Base-by-base conservation (phyloP, 2,797 vertebrate genomes). In the Aulostomus chinensis region DNA sequence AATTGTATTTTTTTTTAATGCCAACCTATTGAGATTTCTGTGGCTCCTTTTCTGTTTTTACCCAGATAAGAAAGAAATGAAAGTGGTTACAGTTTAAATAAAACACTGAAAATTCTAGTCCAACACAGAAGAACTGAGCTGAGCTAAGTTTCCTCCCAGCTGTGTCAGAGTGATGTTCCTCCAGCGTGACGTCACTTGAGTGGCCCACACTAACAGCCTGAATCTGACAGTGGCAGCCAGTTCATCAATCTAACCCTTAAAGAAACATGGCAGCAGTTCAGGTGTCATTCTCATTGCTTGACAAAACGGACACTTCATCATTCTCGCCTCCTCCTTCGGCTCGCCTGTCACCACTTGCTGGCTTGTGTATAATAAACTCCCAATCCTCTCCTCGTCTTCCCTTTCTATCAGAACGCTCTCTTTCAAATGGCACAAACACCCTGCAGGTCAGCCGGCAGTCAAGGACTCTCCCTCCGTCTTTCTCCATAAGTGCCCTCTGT, bases 391-490 rank as follows among this genome's bases (percentile, higher is more conserved):
- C 48, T 65, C 41, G 38, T 11, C 43, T 9, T 34, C 39, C 56
- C 9, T 56, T 26, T 68, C 22, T 1, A 56, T 72, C 50, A 46
- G 9, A 69, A 52, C 15, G 4, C 49, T 54, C 40, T 39, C 58
- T 40, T 66, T 50, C 54, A 60, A 82, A 61, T 73, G 33, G 49
- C 70, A 81, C 76, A 85, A 86, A 86, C 81, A 81, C 81, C 73
- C 72, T 70, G 35, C 12, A 11, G 52, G 75, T 84, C 82, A 78
- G 72, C 24, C 38, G 11, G 50, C 80, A 83, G 84, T 84, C 84
- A 83, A 84, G 80, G 83, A 84, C 80, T 83, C 78, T 72, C 58
- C 67, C 58, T 66, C 62, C 76, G 64, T 82, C 75, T 83, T 63
- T 60, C 41, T 58, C 47, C 38, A 17, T 66, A 71, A 79, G 70